These are phyloP conservation scores for Platygyra sinensis DNA, from an alignment of 64 coral and sea anemone species.

Conservation along the genomic window DNA sequence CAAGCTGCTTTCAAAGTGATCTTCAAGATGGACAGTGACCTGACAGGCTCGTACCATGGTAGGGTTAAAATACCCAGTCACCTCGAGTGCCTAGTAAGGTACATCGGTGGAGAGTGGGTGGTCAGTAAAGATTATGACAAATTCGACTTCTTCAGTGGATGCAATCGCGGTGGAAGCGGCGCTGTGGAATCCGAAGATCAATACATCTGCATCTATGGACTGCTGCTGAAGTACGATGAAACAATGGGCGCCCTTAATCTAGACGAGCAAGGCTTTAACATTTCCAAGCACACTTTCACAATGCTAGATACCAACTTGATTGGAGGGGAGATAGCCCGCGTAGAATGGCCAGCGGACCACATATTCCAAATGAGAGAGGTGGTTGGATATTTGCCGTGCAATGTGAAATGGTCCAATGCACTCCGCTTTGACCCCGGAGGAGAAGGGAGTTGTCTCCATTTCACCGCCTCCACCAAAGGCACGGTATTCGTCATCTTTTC, in stretches of 20 bases:
- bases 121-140: not conserved
- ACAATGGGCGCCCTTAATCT: not conserved
- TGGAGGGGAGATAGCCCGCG: not conserved
- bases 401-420: slow-evolving; percentile 61
- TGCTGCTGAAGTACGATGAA: slow-evolving; percentile 25
- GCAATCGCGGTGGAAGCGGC: slow-evolving; percentile 6
- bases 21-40: slow-evolving; percentile 3
- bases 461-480: slow-evolving; percentile 53
- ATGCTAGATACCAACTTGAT: not conserved
- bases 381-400: slow-evolving; percentile 47
- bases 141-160: slow-evolving; percentile 29
- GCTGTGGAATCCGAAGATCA: not conserved
- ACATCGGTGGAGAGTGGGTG: not conserved
- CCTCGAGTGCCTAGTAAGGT: not conserved
- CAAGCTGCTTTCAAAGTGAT: not conserved
- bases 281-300: not conserved
- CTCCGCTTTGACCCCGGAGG: slow-evolving; percentile 39
- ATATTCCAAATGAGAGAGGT: slow-evolving; percentile 16
- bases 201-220: slow-evolving; percentile 31
- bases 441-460: slow-evolving; percentile 53
- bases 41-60: not conserved
- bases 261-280: not conserved
- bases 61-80: not conserved
- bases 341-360: slow-evolving; percentile 37
- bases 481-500: slow-evolving; percentile 54